Evolutionary conservation across 2,113 vertebrate species (phyloP).

Genomic region (Noturus placidus): DNA sequence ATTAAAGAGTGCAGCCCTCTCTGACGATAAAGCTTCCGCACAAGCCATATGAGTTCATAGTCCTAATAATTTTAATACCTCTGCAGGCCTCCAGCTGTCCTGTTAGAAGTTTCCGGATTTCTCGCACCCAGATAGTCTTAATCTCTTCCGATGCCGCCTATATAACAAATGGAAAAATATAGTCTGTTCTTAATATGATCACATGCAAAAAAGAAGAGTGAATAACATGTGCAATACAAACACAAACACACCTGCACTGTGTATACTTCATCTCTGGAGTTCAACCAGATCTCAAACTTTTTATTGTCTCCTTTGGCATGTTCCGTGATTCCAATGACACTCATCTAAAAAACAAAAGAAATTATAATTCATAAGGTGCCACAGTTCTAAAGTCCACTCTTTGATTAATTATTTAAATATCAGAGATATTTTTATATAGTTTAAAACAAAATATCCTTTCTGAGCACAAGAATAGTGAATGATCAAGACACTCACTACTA

Average conservation of each 20-base stretch:
- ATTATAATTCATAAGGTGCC: not conserved
- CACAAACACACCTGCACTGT: conserved; percentile 85
- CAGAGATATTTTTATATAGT: not conserved
- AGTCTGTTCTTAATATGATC: not conserved
- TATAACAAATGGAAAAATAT: not conserved
- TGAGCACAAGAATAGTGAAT: not conserved
- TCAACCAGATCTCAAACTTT: conserved; percentile 99
- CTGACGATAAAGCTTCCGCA: not conserved
- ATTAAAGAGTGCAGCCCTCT: not conserved
- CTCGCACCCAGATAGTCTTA: conserved; percentile 93
- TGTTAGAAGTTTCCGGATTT: conserved; percentile 94
- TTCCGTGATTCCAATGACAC: conserved; percentile 93
- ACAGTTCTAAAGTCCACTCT: not conserved
- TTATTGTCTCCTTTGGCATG: conserved; percentile 92
- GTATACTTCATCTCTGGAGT: conserved; percentile 94
- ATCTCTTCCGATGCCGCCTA: conserved; percentile 88
- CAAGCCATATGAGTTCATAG: not conserved
- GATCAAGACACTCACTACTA: not conserved
- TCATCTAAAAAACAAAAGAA: conserved; percentile 78
- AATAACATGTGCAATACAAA: not conserved
- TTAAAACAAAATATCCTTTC: not conserved
- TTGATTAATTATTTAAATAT: not conserved
- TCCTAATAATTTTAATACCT: conserved; percentile 71
- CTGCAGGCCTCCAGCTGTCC: conserved; percentile 90
- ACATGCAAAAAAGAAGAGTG: not conserved